Percentiles rank a stretch among this genome's conserved stretches.
phyloP scores from a whole-genome alignment of 2,797 vertebrate genomes.

The Semotilus atromaculatus region DNA sequence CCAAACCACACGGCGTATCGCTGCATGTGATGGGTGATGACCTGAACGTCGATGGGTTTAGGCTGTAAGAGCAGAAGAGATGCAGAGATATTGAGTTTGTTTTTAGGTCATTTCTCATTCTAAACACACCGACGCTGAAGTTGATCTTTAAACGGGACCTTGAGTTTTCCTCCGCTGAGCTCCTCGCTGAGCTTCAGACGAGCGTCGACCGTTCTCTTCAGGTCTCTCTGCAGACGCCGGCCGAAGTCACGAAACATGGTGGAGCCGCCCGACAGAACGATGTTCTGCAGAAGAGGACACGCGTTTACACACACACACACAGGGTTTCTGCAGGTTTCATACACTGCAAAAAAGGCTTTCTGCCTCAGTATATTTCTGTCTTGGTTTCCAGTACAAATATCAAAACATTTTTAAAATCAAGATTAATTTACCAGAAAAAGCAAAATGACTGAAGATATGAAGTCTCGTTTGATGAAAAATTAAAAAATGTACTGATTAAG shows the following conservation, averaged over 20 bases:
- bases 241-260: constrained; percentile 99
- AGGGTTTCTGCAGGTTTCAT: no score
- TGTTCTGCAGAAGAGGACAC: constrained; percentile 80
- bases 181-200: constrained; percentile 96
- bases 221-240: constrained; percentile 94
- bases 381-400: neutral
- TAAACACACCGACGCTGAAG: neutral
- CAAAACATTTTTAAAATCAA: neutral
- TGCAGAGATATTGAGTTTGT: neutral
- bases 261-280: constrained; percentile 96
- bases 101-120: neutral
- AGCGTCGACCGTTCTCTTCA: constrained; percentile 96
- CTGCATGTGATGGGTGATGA: constrained; percentile 98
- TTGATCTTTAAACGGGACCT: constrained; percentile 75
- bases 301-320: neutral
- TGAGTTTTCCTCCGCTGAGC: constrained; percentile 94
- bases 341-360: neutral
- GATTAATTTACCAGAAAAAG: neutral
- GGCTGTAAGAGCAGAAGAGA: constrained; percentile 76
- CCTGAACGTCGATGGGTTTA: constrained; percentile 97
- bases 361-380: neutral
- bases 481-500: neutral
- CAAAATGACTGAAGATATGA: no score
- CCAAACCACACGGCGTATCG: constrained; percentile 99
- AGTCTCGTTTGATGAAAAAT: no score